phyloP scores from a whole-genome alignment of 2,113 vertebrate species.

The Eurystomus gularis region DNA sequence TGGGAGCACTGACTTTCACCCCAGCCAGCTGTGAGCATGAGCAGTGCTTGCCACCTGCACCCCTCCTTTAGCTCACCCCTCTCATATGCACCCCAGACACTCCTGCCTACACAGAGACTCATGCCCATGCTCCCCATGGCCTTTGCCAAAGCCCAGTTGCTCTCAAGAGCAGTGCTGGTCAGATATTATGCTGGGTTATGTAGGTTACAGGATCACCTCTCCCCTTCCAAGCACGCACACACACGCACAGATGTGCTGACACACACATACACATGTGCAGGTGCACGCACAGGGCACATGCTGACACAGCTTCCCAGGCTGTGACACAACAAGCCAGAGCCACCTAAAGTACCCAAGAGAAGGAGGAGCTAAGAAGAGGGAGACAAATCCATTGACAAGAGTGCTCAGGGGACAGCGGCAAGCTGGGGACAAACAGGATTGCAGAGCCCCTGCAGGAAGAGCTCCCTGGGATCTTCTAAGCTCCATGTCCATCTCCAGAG shows the following conservation, averaged over 20 bases:
- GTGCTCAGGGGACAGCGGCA: neutral
- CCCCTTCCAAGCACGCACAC: too few relatives aligned
- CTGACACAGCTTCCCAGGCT: neutral
- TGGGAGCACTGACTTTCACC: neutral
- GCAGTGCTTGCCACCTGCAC: neutral
- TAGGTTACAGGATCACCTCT: neutral
- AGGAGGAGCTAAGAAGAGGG: neutral
- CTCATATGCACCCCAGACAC: neutral
- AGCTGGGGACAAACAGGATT: neutral
- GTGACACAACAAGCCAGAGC: neutral
- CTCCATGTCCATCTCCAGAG: neutral
- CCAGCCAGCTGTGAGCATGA: accelerated
- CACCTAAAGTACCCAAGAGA: neutral
- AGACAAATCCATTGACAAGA: neutral
- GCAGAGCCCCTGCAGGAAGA: neutral
- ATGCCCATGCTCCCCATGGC: accelerated
- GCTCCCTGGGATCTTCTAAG: neutral
- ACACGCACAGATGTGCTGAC: accelerated
- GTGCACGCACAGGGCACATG: accelerated
- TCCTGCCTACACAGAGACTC: accelerated
- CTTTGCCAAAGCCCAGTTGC: neutral
- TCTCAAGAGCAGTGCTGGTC: neutral
- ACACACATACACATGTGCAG: neutral
- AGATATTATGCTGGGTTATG: accelerated
- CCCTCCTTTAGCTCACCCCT: neutral